These are phyloP conservation scores for Peromyscus nudipes DNA, from an alignment of 2,797 vertebrate genomes.

Conservation along the genomic window DNA sequence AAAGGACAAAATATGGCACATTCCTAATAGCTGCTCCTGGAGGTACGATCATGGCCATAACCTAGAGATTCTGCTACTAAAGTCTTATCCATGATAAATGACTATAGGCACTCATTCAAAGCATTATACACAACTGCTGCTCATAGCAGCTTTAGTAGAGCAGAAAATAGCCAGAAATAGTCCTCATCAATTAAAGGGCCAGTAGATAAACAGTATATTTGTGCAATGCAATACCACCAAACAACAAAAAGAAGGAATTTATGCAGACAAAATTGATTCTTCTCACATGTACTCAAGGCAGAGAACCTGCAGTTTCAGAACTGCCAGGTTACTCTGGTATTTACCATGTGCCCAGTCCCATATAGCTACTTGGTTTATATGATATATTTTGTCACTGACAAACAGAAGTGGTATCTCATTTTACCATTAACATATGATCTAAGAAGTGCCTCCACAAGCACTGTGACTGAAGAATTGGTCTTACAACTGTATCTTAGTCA, in stretches of 20 bases:
- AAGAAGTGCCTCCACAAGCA: not conserved
- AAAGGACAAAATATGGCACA: not conserved
- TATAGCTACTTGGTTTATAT: constrained; percentile 13
- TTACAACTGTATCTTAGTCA: not conserved
- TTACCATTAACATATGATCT: not conserved
- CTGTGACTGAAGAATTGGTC: not conserved
- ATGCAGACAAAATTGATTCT: not conserved
- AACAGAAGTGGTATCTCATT: not conserved
- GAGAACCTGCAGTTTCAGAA: constrained; percentile 29
- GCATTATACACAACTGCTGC: not conserved
- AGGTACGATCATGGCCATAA: constrained; percentile 24
- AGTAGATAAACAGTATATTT: not conserved
- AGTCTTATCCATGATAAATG: constrained; percentile 30
- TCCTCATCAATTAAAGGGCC: not conserved
- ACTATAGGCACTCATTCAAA: not conserved
- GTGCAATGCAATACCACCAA: not conserved
- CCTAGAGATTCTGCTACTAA: not conserved
- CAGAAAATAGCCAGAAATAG: not conserved
- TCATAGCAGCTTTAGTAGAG: constrained; percentile 22
- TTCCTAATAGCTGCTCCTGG: not conserved
- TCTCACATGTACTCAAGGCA: constrained; percentile 15
- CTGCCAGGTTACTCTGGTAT: not conserved
- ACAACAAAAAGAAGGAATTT: not conserved
- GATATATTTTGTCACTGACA: constrained; percentile 27
- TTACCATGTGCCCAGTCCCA: not conserved